Base-by-base conservation (phyloP, 2,888 invertebrate species). In the Heteromyza rotundicornis region DNA sequence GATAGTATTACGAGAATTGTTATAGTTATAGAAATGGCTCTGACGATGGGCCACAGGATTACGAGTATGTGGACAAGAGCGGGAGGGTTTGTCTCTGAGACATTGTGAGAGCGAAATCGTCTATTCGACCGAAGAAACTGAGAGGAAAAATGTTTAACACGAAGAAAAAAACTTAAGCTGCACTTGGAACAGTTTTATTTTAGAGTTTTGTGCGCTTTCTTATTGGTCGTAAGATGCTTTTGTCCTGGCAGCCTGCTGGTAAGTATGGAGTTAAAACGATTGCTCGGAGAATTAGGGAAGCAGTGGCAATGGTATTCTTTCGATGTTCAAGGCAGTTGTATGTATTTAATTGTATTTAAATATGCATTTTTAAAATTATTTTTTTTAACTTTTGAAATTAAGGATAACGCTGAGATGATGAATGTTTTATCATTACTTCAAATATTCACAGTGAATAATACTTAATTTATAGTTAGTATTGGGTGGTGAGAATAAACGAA, bases 1-100 rank as follows among this genome's bases (percentile, higher is more conserved):
- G 75, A 73, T 71, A 68, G 80, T 79, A 76, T 79, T 79, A 79
- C 73, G 77, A 76, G 78, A 79, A 78, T 78, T 75, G 79, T 79
- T 79, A 79, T 79, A 69, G 76, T 71, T 71, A 70, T 74, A 75
- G 71, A 75, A 76, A 77, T 76, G 71, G 76, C 69, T 70, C 58
- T 64, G 68, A 67, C 68, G 64, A 74, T 66, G 75, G 70, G 57
- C 70, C 64, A 69, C n/a, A 14, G 51, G 17, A 17, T 47, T 20
- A 47, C 14, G 47, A 17, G n/a, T n/a, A n/a, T n/a, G n/a, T n/a
- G n/a, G n/a, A 14, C 20, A 44, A 56, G 24, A 24, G 56, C 23
- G 44, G 56, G 47, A 23, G 44, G n/a, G 40, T 56, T 14, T 20
- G 16, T 44, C 12, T 17, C 16, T 14, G 3, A 16, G 22, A 24